These are phyloP conservation scores for Notiomystis cincta DNA, from an alignment of 2,113 vertebrate genomes.

Conservation along the genomic window DNA sequence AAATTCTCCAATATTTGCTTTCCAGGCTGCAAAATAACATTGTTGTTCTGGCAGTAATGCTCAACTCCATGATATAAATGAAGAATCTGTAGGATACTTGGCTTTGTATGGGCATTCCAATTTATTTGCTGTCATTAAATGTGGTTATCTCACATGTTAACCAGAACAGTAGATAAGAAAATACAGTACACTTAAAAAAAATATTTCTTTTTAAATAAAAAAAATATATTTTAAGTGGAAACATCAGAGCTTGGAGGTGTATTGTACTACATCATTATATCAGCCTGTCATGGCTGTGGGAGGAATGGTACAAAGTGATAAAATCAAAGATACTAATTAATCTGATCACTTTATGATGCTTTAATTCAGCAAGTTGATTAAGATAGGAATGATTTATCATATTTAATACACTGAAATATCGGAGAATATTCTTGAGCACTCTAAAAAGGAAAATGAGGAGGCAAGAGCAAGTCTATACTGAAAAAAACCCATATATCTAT, in stretches of 20 bases:
- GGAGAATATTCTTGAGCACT: not conserved
- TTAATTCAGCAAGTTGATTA: not conserved
- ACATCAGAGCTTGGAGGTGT: not conserved
- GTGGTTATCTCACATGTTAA: not conserved
- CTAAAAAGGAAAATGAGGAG: not conserved
- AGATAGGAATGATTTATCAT: not conserved
- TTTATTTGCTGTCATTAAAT: not conserved
- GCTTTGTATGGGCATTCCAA: not conserved
- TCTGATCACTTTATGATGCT: not conserved
- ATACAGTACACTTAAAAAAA: not conserved
- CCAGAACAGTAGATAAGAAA: not conserved
- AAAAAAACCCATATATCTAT: not conserved
- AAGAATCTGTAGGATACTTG: not conserved
- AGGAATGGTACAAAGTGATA: not conserved
- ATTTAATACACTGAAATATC: not conserved
- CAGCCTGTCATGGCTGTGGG: not conserved
- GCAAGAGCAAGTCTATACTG: not conserved
- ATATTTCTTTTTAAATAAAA: not conserved
- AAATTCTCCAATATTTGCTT: not conserved
- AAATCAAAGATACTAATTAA: not conserved
- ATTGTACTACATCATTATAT: not conserved
- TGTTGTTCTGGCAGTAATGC: not conserved
- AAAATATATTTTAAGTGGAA: not conserved
- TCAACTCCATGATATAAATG: not conserved
- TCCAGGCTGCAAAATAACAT: not conserved